Base-by-base conservation (phyloP, 2,797 vertebrate species). In the Sciurus carolinensis region DNA sequence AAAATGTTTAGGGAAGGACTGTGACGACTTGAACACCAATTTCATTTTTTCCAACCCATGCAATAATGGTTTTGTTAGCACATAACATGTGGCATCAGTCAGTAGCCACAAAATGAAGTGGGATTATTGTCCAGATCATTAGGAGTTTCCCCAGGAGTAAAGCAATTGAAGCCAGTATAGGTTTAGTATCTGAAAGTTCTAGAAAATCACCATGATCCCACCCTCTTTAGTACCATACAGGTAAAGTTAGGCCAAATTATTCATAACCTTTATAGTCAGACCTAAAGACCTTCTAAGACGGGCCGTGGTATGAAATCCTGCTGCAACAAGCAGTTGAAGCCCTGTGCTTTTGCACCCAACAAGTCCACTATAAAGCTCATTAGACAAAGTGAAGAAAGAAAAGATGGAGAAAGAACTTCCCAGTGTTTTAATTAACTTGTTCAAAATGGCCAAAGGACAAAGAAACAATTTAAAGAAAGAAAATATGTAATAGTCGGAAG, bases 201-300 rank as follows among this genome's bases (percentile, higher is more conserved):
- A 94, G 93, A 96, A 96, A 86, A 90, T 59, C 94, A 72, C 96
- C 94, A 76, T 96, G 93, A 59, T 87, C 76, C 57, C 77, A 79
- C 83, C 59, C 33, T 87, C 87, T 93, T 96, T 76, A 81, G 73
- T 93, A 64, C 33, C 66, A 66, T 54, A 95, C 5, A 57, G 54
- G 54, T 87, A 81, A 96, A 94, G 79, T 92, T 86, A 91, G 90
- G 81, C 42, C 84, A 94, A 94, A 92, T 94, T 87, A 96, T 86
- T 83, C 69, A 93, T 83, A 92, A 86, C 33, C 44, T 93, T 96
- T 95, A 92, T 87, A 83, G 87, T 72, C 91, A 87, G 36, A 72
- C 75, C 52, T 62, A 67, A 97, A 88, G 77, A 67, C 73, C 66
- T 94, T 94, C 69, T 86, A 71, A 85, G 39, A 67, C 50, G n/a